Percentiles rank a stretch among this genome's conserved stretches.
Conservation (phyloP, 2,113 vertebrate species). For the Lonchura striata region DNA sequence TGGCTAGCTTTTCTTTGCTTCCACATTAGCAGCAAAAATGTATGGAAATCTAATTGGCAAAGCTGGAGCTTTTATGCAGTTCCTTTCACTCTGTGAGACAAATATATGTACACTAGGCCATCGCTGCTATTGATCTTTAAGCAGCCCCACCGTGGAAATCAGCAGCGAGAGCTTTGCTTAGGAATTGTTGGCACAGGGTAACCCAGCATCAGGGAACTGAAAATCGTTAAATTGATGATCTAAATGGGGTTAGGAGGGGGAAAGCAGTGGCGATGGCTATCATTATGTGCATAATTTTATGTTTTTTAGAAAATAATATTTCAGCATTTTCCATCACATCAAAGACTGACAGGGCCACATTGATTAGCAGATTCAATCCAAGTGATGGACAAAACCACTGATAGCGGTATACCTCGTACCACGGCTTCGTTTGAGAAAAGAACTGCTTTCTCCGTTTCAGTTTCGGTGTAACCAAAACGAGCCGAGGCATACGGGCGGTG, state of each 20-base stretch:
- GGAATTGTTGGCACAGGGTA: conserved; percentile 20
- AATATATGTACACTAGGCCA: not conserved
- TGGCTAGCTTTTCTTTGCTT: not conserved
- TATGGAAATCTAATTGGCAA: conserved; percentile 59
- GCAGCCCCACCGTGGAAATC: not conserved
- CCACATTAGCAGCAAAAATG: conserved; percentile 8
- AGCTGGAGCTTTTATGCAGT: conserved; percentile 37
- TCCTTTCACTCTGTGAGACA: conserved; percentile 60
- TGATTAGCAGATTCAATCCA: conserved; percentile 42
- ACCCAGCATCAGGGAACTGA: conserved; percentile 52
- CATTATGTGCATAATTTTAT: conserved; percentile 68
- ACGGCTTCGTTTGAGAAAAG: not conserved
- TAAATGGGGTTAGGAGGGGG: conserved; percentile 48
- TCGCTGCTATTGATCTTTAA: not conserved
- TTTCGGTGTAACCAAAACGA: not conserved
- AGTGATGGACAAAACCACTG: conserved; percentile 23
- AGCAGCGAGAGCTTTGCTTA: conserved; percentile 5
- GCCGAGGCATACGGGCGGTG: not conserved
- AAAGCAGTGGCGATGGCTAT: not conserved
- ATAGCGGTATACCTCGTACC: not conserved
- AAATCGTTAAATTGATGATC: conserved; percentile 74
- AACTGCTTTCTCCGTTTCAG: not conserved
- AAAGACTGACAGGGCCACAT: conserved; percentile 3
- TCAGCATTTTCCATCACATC: conserved; percentile 64
- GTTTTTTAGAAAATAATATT: conserved; percentile 66